These are phyloP conservation scores for Thripadectes ignobilis DNA, from an alignment of 2,797 vertebrate genomes.

Conservation along the genomic window DNA sequence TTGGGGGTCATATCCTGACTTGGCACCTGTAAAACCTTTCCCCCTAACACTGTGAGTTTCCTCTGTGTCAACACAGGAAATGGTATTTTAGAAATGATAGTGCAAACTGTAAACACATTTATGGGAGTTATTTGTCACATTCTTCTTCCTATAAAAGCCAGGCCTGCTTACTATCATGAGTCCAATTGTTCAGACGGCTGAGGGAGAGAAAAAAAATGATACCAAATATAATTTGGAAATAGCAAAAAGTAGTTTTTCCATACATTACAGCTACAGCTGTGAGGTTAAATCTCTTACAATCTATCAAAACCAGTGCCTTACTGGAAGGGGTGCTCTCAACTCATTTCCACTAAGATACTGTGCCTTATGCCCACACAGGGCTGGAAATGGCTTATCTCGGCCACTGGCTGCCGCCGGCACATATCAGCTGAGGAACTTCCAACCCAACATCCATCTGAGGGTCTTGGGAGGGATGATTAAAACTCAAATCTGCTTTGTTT, in stretches of 20 bases:
- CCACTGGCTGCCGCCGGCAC: not conserved
- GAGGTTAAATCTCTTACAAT: constrained; percentile 14
- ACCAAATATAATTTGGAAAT: not conserved
- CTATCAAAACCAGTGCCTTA: not conserved
- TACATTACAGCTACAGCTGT: not conserved
- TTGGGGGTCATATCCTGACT: not conserved
- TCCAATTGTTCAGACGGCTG: constrained; percentile 25
- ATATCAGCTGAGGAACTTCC: not conserved
- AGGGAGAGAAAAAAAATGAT: constrained; percentile 11
- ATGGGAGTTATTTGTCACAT: constrained; percentile 26
- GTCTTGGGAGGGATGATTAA: not conserved
- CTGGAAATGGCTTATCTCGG: constrained; percentile 1
- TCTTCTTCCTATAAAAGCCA: constrained; percentile 33
- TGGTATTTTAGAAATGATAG: not conserved
- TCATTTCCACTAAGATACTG: not conserved
- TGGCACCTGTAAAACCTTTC: not conserved
- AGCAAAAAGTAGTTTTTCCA: constrained; percentile 25
- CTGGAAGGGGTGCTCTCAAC: not conserved
- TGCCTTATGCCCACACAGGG: not conserved
- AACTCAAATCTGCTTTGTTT: constrained; percentile 43
- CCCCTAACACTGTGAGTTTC: not conserved
- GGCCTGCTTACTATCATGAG: constrained; percentile 11
- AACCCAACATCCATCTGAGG: constrained; percentile 18
- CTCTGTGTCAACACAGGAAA: not conserved
- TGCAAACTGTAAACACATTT: constrained; percentile 22